phyloP scores from a whole-genome alignment of 2,888 invertebrate species.

The Hirtodrosophila cameraria region DNA sequence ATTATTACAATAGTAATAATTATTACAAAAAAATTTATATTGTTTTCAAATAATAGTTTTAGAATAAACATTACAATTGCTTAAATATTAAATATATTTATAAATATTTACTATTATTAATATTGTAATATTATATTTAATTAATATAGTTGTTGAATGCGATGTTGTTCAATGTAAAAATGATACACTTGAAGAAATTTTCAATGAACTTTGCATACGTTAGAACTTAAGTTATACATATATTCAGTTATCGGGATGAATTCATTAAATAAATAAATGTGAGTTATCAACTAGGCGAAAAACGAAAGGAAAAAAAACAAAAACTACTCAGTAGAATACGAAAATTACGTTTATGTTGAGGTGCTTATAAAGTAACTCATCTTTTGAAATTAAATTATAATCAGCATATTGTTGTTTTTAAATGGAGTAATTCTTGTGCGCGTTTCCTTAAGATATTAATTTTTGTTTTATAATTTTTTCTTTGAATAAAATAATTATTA shows the following conservation, averaged over 20 bases:
- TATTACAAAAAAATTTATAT: conserved; percentile 20
- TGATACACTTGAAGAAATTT: conserved; percentile 62
- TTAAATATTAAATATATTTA: conserved; percentile 44
- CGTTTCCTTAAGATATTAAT: too few species aligned
- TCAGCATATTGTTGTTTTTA: too few species aligned
- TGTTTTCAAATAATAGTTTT: conserved; percentile 38
- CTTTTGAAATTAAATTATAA: too few species aligned
- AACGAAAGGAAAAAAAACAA: conserved; percentile 16
- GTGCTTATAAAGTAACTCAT: conserved; percentile 38
- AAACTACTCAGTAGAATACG: conserved; percentile 10
- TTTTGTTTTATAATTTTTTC: neutral
- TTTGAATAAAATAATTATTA: neutral
- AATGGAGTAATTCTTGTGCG: conserved; percentile 42
- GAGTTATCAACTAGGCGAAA: conserved; percentile 22
- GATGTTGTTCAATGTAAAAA: conserved; percentile 58
- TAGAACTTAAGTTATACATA: neutral
- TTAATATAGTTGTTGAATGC: conserved; percentile 25
- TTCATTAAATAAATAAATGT: conserved; percentile 57
- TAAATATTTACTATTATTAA: conserved; percentile 25
- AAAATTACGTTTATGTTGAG: conserved; percentile 40
- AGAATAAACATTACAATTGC: conserved; percentile 39
- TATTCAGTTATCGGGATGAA: conserved; percentile 26
- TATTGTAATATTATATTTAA: conserved; percentile 4
- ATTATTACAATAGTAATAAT: conserved; percentile 50
- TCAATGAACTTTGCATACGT: conserved; percentile 55